phyloP scores from a whole-genome alignment of 2,113 vertebrate species.

The Naja naja region DNA sequence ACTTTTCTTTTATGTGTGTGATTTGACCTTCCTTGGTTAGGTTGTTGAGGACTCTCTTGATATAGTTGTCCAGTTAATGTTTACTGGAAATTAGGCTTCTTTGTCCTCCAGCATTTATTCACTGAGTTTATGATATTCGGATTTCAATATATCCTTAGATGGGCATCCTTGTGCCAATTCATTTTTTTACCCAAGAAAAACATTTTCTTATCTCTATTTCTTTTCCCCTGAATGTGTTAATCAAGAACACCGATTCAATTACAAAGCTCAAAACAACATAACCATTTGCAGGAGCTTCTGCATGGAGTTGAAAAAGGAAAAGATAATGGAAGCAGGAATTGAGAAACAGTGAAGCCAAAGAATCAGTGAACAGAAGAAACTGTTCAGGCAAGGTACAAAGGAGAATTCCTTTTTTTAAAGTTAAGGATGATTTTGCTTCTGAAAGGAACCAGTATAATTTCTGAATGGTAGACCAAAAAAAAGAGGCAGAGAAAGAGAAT shows the following conservation, averaged over 20 bases:
- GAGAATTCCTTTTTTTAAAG: neutral
- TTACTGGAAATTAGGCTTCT: neutral
- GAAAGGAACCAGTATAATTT: neutral
- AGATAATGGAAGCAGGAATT: neutral
- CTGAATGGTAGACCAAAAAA: neutral
- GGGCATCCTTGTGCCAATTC: neutral
- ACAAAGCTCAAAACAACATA: neutral
- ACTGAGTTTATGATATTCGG: neutral
- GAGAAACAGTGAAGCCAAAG: neutral
- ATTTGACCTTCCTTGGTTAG: neutral
- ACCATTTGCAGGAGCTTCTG: neutral
- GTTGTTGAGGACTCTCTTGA: neutral
- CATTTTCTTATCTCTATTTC: neutral
- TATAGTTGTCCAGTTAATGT: neutral
- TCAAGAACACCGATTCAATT: neutral
- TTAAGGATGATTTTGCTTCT: neutral
- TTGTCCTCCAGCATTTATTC: neutral
- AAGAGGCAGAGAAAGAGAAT: neutral
- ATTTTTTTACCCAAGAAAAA: neutral
- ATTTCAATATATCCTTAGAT: neutral
- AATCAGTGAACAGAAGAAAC: neutral
- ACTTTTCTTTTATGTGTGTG: neutral
- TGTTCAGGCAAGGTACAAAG: neutral
- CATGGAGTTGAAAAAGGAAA: neutral
- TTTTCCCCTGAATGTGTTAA: neutral